Percentiles rank a stretch among this genome's conserved stretches.
Evolutionary conservation across 2,797 vertebrate species (phyloP).

Genomic region (Amphiprion clarkii): DNA sequence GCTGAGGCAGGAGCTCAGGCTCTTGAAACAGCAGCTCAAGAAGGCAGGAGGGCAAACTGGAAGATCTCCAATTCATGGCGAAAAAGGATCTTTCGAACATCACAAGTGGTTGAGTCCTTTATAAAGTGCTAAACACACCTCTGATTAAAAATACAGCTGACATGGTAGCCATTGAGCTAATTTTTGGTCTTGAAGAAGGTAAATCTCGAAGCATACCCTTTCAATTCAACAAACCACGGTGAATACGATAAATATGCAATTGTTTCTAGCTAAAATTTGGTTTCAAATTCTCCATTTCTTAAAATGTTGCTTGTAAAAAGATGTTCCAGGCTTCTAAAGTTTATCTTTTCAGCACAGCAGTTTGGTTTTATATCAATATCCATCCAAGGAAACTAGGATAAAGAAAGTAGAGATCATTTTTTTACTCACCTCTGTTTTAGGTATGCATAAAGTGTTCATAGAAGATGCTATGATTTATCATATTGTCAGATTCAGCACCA

Average conservation of each 20-base stretch:
- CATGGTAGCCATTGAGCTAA: background rate
- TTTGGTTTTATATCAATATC: background rate
- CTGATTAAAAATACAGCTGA: background rate
- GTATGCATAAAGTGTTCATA: background rate
- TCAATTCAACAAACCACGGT: background rate
- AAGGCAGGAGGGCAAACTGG: constrained; percentile 4
- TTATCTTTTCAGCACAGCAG: background rate
- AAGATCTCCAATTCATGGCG: constrained; percentile 14
- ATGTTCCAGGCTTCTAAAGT: background rate
- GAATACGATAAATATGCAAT: background rate
- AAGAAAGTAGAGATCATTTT: background rate
- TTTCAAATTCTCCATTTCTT: background rate
- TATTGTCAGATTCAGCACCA: constrained; percentile 1
- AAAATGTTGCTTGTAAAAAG: background rate
- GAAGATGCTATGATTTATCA: constrained; percentile 5
- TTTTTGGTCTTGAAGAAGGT: background rate
- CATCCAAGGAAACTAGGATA: background rate
- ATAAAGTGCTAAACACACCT: background rate
- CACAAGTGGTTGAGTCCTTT: constrained; percentile 2
- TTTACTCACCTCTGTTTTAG: background rate
- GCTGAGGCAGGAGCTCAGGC: constrained; percentile 28
- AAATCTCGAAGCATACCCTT: background rate
- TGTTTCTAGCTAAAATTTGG: background rate
- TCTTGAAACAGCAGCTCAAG: constrained; percentile 40
- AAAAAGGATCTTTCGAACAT: constrained; percentile 13